Conservation (phyloP, 1,140 invertebrate genomes). For the Drosophila bocki region DNA sequence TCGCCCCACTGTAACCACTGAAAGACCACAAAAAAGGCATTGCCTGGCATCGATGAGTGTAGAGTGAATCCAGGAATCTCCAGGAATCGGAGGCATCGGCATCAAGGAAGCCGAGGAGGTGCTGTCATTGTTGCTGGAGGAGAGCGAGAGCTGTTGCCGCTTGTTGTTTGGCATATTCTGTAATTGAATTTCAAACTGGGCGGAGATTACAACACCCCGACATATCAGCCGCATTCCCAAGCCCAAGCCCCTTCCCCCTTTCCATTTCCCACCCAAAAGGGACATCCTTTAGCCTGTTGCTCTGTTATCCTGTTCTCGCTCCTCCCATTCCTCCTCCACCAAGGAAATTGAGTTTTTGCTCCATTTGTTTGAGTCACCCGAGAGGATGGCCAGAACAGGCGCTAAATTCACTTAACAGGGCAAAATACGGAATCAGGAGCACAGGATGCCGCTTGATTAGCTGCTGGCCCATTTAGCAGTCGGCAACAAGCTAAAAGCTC, state of each 20-base stretch:
- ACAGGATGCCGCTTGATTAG: slow-evolving; percentile 54
- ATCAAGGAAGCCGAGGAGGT: slow-evolving; percentile 9
- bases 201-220: slow-evolving; percentile 42
- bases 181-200: slow-evolving; percentile 75
- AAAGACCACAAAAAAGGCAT: slow-evolving; percentile 40
- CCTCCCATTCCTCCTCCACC: neutral
- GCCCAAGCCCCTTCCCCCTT: too few species aligned
- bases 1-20: slow-evolving; percentile 27
- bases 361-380: slow-evolving; percentile 34
- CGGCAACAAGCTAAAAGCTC: neutral
- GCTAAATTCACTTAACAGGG: slow-evolving; percentile 50
- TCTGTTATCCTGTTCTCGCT: neutral
- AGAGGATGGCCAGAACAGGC: slow-evolving; percentile 10
- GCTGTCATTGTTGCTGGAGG: slow-evolving; percentile 26
- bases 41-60: neutral
- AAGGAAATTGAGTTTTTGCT: slow-evolving; percentile 68
- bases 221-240: neutral
- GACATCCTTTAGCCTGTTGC: slow-evolving; percentile 46
- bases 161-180: slow-evolving; percentile 79
- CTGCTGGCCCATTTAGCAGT: slow-evolving; percentile 55
- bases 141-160: slow-evolving; percentile 4
- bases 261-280: neutral
- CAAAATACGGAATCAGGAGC: slow-evolving; percentile 5
- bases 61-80: slow-evolving; percentile 1
- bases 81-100: neutral